Evolutionary conservation across 2,113 vertebrate genomes (phyloP).

Genomic region (Sapajus apella): DNA sequence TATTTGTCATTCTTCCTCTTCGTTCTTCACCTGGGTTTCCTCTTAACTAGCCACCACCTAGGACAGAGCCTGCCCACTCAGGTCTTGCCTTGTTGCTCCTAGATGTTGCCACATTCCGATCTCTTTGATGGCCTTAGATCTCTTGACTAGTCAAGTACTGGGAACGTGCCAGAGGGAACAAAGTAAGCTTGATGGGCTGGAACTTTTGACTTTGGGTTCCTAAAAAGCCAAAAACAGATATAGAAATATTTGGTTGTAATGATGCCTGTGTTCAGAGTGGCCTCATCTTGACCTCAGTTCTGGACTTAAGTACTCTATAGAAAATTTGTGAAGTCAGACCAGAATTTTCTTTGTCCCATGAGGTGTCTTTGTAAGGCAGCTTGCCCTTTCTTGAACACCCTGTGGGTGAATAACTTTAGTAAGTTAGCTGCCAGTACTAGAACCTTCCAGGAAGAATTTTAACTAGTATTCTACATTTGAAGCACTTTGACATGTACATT

Average conservation of each 20-base stretch:
- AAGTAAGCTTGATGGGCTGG: not conserved
- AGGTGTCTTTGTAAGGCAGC: slow-evolving; percentile 39
- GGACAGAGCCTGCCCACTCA: not conserved
- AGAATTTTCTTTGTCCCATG: slow-evolving; percentile 42
- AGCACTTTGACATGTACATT: slow-evolving; percentile 54
- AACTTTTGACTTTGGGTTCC: not conserved
- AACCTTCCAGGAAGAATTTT: slow-evolving; percentile 58
- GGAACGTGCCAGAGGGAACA: not conserved
- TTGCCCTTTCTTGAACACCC: slow-evolving; percentile 40
- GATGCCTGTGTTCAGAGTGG: not conserved
- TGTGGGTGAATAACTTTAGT: slow-evolving; percentile 38
- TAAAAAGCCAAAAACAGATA: not conserved
- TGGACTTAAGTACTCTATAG: not conserved
- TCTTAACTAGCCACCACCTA: not conserved
- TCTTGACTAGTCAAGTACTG: not conserved
- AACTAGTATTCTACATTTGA: slow-evolving; percentile 40
- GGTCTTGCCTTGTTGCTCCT: not conserved
- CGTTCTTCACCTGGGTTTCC: not conserved
- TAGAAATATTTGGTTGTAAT: not conserved
- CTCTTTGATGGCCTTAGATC: not conserved
- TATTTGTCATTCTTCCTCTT: not conserved
- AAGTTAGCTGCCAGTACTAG: slow-evolving; percentile 21
- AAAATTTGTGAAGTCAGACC: slow-evolving; percentile 26
- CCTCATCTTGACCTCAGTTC: slow-evolving; percentile 33
- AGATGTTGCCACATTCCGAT: not conserved